Percentiles rank a stretch among this genome's conserved stretches.
These are phyloP conservation scores for Vidua macroura DNA, from an alignment of 2,113 vertebrate genomes.

Conservation along the genomic window DNA sequence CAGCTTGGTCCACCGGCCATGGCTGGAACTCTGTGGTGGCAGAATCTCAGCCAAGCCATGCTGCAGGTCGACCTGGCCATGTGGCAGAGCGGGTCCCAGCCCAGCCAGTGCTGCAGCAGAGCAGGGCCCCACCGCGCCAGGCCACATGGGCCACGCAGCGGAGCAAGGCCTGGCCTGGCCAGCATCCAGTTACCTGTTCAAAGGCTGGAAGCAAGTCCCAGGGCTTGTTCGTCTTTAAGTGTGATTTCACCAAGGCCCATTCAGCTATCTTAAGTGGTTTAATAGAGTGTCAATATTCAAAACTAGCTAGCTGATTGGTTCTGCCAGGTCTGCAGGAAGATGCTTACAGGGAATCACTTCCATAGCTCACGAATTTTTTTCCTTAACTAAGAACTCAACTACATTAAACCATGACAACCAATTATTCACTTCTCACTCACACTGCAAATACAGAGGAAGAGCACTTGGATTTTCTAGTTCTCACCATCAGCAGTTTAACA, in stretches of 20 bases:
- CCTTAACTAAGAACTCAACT: not conserved
- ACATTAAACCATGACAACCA: not conserved
- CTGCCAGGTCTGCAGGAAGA: no score
- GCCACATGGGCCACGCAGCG: fast-evolving
- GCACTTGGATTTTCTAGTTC: not conserved
- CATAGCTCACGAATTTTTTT: not conserved
- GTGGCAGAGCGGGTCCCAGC: no score
- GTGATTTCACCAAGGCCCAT: not conserved
- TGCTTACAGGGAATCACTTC: not conserved
- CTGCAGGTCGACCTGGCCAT: not conserved
- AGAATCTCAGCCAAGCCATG: not conserved
- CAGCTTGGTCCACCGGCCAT: fast-evolving
- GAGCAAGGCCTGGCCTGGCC: not conserved
- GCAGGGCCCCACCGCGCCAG: not conserved
- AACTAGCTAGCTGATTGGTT: not conserved
- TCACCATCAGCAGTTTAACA: not conserved
- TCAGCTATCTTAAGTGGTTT: no score
- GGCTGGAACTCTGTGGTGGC: fast-evolving
- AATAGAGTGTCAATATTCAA: not conserved
- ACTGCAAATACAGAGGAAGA: not conserved
- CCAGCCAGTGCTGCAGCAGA: not conserved
- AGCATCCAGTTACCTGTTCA: not conserved
- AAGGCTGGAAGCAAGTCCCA: not conserved
- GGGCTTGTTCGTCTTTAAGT: no score
- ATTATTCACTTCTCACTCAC: not conserved